Evolutionary conservation across 2,888 invertebrate species (phyloP).

Genomic region (Melieria picta): DNA sequence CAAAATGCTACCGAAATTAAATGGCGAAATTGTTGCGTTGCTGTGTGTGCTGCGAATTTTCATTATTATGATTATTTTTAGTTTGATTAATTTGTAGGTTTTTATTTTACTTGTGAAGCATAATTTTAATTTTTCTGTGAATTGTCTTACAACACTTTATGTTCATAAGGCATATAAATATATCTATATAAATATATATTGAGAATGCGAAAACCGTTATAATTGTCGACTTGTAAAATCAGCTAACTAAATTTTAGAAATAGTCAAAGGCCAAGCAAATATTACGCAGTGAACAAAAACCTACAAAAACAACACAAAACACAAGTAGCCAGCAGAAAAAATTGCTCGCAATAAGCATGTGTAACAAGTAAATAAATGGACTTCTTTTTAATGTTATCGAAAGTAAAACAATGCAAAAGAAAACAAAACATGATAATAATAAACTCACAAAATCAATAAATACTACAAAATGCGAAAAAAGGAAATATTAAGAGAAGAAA

Average conservation of each 20-base stretch:
- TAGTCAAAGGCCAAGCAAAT: conserved; percentile 14
- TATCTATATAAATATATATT: neutral
- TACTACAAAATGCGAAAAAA: conserved; percentile 40
- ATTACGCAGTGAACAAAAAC: conserved; percentile 20
- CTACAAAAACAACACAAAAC: conserved; percentile 21
- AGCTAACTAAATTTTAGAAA: conserved; percentile 28
- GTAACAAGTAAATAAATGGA: conserved; percentile 42
- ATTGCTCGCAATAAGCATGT: conserved; percentile 26
- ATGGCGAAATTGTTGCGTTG: conserved; percentile 47
- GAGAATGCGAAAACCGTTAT: conserved; percentile 9
- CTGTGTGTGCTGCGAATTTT: conserved; percentile 37
- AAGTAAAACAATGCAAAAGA: conserved; percentile 30
- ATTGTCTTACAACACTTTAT: neutral
- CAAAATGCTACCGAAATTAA: too few relatives aligned
- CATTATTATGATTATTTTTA: conserved; percentile 3
- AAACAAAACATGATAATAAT: conserved; percentile 18
- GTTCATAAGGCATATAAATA: neutral
- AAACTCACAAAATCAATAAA: neutral
- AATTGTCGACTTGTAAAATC: conserved; percentile 30
- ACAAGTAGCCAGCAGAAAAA: conserved; percentile 28
- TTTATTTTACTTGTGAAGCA: neutral
- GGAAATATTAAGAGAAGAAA: conserved; percentile 43
- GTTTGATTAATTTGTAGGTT: conserved; percentile 2
- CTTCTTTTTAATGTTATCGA: conserved; percentile 45
- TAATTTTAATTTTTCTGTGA: neutral